Evolutionary conservation across 2,797 vertebrate species (phyloP).

Genomic region (Pogonophryne albipinna): DNA sequence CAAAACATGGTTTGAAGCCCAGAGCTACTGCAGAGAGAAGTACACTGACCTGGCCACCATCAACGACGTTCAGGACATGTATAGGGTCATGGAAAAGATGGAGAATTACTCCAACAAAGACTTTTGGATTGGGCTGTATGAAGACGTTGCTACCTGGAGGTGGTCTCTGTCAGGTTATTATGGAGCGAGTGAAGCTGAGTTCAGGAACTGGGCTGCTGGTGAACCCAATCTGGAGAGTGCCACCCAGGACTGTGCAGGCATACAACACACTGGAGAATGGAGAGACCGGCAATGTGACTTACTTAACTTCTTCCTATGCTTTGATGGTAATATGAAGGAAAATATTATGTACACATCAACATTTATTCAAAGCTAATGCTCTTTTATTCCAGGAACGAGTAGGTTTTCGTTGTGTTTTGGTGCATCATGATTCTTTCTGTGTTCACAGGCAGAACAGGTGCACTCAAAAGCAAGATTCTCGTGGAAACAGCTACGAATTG

Average conservation of each 20-base stretch:
- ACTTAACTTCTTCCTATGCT: conserved; percentile 26
- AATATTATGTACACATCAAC: too few species aligned
- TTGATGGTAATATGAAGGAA: conserved; percentile 22
- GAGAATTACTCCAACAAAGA: neutral
- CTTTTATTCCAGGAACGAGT: neutral
- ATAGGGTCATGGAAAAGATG: conserved; percentile 5
- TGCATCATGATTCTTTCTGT: conserved; percentile 9
- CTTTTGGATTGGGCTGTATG: conserved; percentile 45
- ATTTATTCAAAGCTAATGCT: neutral
- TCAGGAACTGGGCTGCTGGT: conserved; percentile 22
- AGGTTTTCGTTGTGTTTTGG: neutral
- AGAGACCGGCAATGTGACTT: conserved; percentile 20
- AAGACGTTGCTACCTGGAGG: conserved; percentile 1
- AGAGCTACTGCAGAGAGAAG: conserved; percentile 25
- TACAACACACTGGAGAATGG: conserved; percentile 24
- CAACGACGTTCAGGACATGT: conserved; percentile 4
- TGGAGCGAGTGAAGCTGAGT: neutral
- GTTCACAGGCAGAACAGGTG: neutral
- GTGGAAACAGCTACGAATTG: conserved; percentile 11
- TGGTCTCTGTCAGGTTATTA: conserved; percentile 31
- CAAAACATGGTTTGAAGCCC: conserved; percentile 32
- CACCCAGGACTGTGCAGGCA: conserved; percentile 12
- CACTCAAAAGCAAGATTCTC: neutral
- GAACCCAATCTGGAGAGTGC: neutral
- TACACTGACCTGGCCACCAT: conserved; percentile 33